Evolutionary conservation across 1,140 invertebrate genomes (phyloP), one percentile per base, ranked within the genome.

Genomic region (Popillia japonica): DNA sequence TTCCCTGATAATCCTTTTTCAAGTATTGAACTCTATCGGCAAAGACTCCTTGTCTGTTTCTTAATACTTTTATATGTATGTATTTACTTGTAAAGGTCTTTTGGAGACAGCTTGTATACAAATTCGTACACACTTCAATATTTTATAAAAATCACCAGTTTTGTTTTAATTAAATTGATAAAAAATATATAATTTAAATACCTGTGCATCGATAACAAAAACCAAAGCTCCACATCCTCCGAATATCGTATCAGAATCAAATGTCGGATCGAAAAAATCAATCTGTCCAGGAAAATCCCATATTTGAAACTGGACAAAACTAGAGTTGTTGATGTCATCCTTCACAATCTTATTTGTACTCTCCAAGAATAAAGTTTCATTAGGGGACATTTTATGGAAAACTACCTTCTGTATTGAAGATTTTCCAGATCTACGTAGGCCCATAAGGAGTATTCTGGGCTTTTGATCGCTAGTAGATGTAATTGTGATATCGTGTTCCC

Each of bases 331-430:
- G 79, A 96, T 96, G 89, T 98, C 96, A 89, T 99, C 97, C 90
- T 99, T 99, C 3, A 98, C 95, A 81, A 99, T 98, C 91, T 99
- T 98, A 86, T 98, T 99, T 77, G 98, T 99, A 81, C 96, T 98
- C 88, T 99, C 98, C 48, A 99, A 88, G 84, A 99, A 99, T n/a
- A 99, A 88, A 3, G 99, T 99, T 89, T 99, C 98, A 89, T 99
- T 99, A 8, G 99, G 99, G 10, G 98, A 98, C 96, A 99, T 99
- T 90, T 99, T 99, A 85, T 99, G 98, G 88, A 99, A 99, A 11
- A 99, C 98, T 8, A 99, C 99, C 90, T 99, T 99, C 87, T 99
- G 96, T 85, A 99, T 99, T 2, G 98, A 99, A n/a, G 98, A 99
- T 89, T 99, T 99, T 78, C 99, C 99, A 87, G 98, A 99, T 86